Percentiles rank a stretch among this genome's conserved stretches.
phyloP scores from a whole-genome alignment of 2,888 invertebrate genomes.

The Drosophila limbata region DNA sequence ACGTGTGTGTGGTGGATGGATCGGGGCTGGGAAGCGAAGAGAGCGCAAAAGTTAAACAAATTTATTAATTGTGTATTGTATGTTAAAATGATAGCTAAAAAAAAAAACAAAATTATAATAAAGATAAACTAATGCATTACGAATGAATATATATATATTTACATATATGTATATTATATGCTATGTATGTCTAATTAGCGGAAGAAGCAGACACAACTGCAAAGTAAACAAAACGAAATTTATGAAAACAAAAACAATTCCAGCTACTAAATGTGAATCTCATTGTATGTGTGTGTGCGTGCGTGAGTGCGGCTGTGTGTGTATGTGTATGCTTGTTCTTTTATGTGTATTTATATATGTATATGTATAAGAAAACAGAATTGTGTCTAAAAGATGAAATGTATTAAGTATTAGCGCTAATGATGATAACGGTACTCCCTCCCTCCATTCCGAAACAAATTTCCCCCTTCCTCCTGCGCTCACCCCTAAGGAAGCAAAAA shows the following conservation, averaged over 20 bases:
- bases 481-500: background rate
- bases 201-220: slow-evolving; percentile 25
- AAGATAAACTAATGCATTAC: slow-evolving; percentile 36
- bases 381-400: slow-evolving; percentile 64
- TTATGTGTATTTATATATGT: slow-evolving; percentile 49
- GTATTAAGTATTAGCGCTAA: slow-evolving; percentile 59
- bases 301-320: slow-evolving; percentile 10
- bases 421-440: slow-evolving; percentile 25
- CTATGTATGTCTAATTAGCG: slow-evolving; percentile 36
- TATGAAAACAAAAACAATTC: slow-evolving; percentile 42
- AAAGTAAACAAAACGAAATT: slow-evolving; percentile 21
- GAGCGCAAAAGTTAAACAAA: slow-evolving; percentile 37
- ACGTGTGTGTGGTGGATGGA: background rate
- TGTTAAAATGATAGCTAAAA: slow-evolving; percentile 54
- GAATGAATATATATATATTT: slow-evolving; percentile 21
- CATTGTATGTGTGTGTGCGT: slow-evolving; percentile 16
- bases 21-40: background rate
- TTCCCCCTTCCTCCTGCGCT: background rate
- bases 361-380: slow-evolving; percentile 37
- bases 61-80: slow-evolving; percentile 66
- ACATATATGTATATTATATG: slow-evolving; percentile 27
- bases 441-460: background rate
- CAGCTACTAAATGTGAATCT: slow-evolving; percentile 67
- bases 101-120: slow-evolving; percentile 1
- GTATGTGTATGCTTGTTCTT: slow-evolving; percentile 42